These are phyloP conservation scores for Drosophila mauritiana DNA, from an alignment of 1,140 invertebrate genomes.

Conservation along the genomic window DNA sequence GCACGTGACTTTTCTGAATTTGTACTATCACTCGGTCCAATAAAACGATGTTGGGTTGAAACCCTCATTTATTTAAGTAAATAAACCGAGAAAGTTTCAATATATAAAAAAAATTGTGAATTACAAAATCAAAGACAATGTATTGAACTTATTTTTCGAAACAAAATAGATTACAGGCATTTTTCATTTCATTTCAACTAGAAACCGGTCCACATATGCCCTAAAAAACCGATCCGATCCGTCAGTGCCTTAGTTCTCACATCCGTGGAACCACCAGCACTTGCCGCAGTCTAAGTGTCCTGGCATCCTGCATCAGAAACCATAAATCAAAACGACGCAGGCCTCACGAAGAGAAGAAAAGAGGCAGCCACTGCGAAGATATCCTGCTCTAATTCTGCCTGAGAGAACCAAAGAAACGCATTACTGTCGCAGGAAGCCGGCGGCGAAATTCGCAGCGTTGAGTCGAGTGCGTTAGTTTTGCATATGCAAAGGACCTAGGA, in stretches of 20 bases:
- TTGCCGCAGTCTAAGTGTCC: constrained; percentile 56
- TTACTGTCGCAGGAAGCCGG: constrained; percentile 39
- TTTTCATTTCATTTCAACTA: too few species aligned
- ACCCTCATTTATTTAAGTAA: background rate
- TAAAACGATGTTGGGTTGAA: background rate
- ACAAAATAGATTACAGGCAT: too few species aligned
- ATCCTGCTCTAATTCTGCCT: constrained; percentile 72
- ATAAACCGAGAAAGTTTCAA: background rate
- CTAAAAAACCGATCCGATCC: constrained; percentile 17
- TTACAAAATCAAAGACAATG: too few species aligned
- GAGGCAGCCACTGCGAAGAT: constrained; percentile 44
- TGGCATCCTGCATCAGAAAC: constrained; percentile 47
- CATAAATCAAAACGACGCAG: constrained; percentile 71
- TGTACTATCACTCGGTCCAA: background rate
- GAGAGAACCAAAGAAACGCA: constrained; percentile 21
- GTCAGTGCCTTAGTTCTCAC: constrained; percentile 13
- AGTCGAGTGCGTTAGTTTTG: constrained; percentile 62
- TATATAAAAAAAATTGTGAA: background rate
- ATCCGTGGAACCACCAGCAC: constrained; percentile 47
- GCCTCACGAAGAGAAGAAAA: constrained; percentile 37
- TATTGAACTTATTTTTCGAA: too few species aligned
- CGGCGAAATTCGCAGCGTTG: constrained; percentile 30
- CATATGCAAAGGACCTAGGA: constrained; percentile 63
- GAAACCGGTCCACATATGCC: constrained; percentile 15
- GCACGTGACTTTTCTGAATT: constrained; percentile 69